Base-by-base conservation (phyloP, 1,140 invertebrate genomes). In the Mylabris phalerata region DNA sequence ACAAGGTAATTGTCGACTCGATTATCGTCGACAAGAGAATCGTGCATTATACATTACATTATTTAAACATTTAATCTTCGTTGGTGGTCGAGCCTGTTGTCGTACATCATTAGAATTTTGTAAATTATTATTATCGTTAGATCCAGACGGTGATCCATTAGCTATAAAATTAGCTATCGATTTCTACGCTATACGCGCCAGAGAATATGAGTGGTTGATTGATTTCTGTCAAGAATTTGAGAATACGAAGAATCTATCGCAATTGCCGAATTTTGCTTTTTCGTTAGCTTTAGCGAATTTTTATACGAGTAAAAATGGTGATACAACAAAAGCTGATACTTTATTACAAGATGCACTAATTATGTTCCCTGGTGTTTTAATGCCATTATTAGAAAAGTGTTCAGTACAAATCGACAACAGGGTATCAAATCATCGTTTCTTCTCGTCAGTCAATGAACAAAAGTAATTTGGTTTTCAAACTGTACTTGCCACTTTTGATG, bases 191-290 rank as follows among this genome's bases (percentile, higher is more conserved):
- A 68, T 97, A 39, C 76, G 89, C 57, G 82, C 88, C 46, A 83
- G 83, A 50, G 88, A 96, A 75, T 91, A 88, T 69, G 74, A 82
- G n/a, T 96, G 92, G 87, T 77, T 93, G 0, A 77, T 87, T 4
- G 79, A 92, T 47, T 85, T 89, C 45, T 82, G 82, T 50, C 74
- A 84, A 13, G 79, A 83, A 63, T 87, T 84, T 82, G 84, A 88
- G 68, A 65, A 73, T 9, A 68, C 73, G 3, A 82, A 85, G 52
- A 90, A 93, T 77, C 75, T 93, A 3, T 81, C 80, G 19, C 88
- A 91, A 69, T 74, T 96, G 40, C 93, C 92, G 48, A 96, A 95
- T 69, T 89, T 95, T 79, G 85, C 89, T 0, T 95, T 86, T 69
- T 94, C 91, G 2, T 75, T 89, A 49, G 87, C 93, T 0, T 70